Base-by-base conservation (phyloP, 2,797 vertebrate genomes). In the Sebastes kiyomatsui region DNA sequence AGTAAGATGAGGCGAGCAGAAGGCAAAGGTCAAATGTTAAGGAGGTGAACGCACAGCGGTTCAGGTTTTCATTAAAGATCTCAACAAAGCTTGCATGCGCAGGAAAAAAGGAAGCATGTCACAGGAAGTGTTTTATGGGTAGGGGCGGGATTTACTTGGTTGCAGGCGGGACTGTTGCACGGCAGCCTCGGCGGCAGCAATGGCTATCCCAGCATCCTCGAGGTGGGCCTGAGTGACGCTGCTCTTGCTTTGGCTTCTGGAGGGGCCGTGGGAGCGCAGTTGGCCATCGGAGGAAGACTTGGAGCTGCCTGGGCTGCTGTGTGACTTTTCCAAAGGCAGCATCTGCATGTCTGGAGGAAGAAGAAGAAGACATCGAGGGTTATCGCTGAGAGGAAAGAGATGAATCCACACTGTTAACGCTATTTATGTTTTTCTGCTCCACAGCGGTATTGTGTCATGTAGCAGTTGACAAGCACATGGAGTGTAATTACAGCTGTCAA, bases 281-380 rank as follows among this genome's bases (percentile, higher is more conserved):
- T 99, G 99, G 89, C 98, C 98, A 86, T 99, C 98, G 0, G 99
- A 99, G 54, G 99, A 99, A 70, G 99, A 99, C 88, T 99, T 99
- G 86, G 99, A 99, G 93, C 98, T 99, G 86, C 97, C 97, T 1
- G 99, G 98, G 86, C 99, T 99, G 94, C 99, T 99, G 93, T 99
- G 98, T 67, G 98, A 99, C 96, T 99, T 99, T 95, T 99, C 99
- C 93, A 99, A 96, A 90, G 98, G 97, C 83, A 97, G 88, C 86
- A 98, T 96, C 95, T 98, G 98, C 96, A 98, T 97, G 88, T 99
- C 98, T 98, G 95, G 28, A 77, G 66, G 27, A 52, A 54, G 38
- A 77, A 52, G n/a, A 72, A 55, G 38, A 46, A 46, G 42, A 46
- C 42, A 83, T 28, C 1, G 0, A 67, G 1, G 20, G 35, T 84